A percentile compares a stretch with the other conserved stretches of the same genome.
These are phyloP conservation scores for Ophonus ardosiacus DNA, from an alignment of 2,888 invertebrate species.

Conservation along the genomic window DNA sequence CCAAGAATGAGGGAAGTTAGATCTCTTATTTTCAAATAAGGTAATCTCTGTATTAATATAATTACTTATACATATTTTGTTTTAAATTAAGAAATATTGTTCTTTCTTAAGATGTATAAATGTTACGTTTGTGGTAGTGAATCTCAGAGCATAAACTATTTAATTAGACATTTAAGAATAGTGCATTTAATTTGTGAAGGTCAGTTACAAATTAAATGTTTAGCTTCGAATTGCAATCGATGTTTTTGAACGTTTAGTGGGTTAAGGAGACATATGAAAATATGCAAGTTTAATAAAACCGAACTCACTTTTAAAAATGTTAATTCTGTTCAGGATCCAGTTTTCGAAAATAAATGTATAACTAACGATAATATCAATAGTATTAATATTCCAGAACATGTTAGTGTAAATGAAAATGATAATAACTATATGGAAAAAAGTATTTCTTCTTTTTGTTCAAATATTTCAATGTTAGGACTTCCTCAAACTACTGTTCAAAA, in stretches of 20 bases:
- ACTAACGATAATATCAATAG: background rate
- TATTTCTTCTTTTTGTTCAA: slow-evolving; percentile 9
- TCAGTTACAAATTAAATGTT: background rate
- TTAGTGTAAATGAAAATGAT: background rate
- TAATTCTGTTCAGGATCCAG: background rate
- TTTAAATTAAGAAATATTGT: background rate
- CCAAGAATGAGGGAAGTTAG: slow-evolving; percentile 9
- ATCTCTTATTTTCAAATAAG: slow-evolving; percentile 7
- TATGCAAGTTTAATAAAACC: background rate
- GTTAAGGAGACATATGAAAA: slow-evolving; percentile 8
- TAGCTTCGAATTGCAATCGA: background rate
- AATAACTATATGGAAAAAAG: background rate
- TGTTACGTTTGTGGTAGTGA: slow-evolving; percentile 2
- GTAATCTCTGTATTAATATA: background rate
- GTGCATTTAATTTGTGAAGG: slow-evolving; percentile 12
- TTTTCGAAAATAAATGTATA: background rate
- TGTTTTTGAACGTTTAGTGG: background rate
- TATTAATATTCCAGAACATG: background rate
- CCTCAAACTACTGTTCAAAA: background rate
- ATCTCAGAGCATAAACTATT: background rate
- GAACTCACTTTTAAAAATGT: background rate
- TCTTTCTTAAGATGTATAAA: background rate
- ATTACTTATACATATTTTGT: too few species aligned
- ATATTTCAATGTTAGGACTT: slow-evolving; percentile 4
- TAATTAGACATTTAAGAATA: slow-evolving; percentile 9